Conservation (phyloP, 2,113 vertebrate genomes). For the Ochotona curzoniae region DNA sequence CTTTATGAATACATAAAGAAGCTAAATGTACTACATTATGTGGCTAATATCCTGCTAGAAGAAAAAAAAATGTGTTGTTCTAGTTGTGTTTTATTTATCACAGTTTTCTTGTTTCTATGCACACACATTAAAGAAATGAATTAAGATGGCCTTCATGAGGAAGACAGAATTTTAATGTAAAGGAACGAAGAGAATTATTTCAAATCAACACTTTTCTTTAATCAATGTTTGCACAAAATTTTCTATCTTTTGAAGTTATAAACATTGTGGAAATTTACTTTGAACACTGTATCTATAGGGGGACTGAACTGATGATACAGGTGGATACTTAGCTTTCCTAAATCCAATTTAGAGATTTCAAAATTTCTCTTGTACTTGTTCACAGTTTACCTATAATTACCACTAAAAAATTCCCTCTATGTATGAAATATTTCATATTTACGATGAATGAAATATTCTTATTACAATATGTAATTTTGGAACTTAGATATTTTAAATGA, state of each 20-base stretch:
- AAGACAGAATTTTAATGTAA: neutral
- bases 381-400: neutral
- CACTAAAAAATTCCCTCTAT: neutral
- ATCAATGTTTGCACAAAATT: neutral
- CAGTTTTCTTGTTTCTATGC: neutral
- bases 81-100: neutral
- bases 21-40: neutral
- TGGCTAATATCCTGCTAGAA: neutral
- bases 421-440: neutral
- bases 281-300: neutral
- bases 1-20: slow-evolving; percentile 25
- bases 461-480: neutral
- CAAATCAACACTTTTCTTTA: neutral
- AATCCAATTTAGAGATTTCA: neutral
- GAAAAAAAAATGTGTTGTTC: neutral
- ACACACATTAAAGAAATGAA: neutral
- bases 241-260: slow-evolving; percentile 1
- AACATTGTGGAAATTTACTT: neutral
- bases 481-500: neutral
- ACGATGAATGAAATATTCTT: neutral
- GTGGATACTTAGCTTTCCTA: slow-evolving; percentile 23
- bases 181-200: neutral
- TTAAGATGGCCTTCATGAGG: neutral
- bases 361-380: neutral
- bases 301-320: neutral